phyloP scores from a whole-genome alignment of 2,797 vertebrate species.

The Australoheros facetus region DNA sequence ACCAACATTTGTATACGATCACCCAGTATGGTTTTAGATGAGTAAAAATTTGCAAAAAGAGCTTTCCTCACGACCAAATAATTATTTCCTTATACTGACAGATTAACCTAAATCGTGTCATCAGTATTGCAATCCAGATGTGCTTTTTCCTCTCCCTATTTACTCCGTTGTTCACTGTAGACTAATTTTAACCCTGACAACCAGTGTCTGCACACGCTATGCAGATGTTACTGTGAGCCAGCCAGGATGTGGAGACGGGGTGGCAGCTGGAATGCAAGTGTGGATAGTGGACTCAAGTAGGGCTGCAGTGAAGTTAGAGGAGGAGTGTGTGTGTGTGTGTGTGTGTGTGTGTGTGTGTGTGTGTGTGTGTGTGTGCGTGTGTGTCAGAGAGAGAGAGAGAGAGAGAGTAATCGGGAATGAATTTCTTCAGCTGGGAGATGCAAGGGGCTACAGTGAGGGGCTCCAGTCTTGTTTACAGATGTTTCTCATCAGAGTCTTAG shows the following conservation, averaged over 20 bases:
- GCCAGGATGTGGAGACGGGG: conserved; percentile 20
- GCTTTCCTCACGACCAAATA: conserved; percentile 16
- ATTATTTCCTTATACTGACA: conserved; percentile 32
- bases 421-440: conserved; percentile 48
- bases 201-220: neutral
- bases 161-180: neutral
- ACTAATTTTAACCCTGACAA: neutral
- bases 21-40: neutral
- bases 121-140: conserved; percentile 31
- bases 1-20: neutral
- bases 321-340: conserved; percentile 1
- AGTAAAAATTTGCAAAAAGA: neutral
- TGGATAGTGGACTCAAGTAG: conserved; percentile 12
- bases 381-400: conserved; percentile 5
- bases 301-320: conserved; percentile 11
- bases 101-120: conserved; percentile 7
- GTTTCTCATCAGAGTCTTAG: conserved; percentile 76
- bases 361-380: neutral
- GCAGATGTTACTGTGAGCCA: conserved; percentile 32
- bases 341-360: neutral
- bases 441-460: conserved; percentile 68
- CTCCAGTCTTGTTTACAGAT: conserved; percentile 76
- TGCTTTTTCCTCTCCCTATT: conserved; percentile 1
- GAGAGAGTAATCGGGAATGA: conserved; percentile 6
- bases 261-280: conserved; percentile 39